Evolutionary conservation across 1,140 invertebrate species (phyloP).

Genomic region (Venustaconcha ellipsiformis): DNA sequence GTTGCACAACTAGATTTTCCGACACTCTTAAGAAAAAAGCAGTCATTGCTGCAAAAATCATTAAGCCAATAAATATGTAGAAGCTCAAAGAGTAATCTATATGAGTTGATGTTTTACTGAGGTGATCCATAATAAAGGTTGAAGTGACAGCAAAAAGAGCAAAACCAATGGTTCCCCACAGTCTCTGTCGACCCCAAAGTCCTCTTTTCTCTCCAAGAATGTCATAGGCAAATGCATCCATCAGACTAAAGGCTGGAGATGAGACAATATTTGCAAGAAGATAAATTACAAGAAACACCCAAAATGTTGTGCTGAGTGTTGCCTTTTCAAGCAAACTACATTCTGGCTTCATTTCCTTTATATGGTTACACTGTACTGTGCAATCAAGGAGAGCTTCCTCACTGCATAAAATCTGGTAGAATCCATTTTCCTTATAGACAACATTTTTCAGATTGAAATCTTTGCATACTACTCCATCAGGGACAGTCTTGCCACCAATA

Average conservation of each 20-base stretch:
- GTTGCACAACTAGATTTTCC: constrained; percentile 36
- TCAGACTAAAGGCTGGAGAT: constrained; percentile 40
- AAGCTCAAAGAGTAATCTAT: constrained; percentile 51
- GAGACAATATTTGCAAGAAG: constrained; percentile 41
- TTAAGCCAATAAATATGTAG: constrained; percentile 51
- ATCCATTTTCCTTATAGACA: constrained; percentile 22
- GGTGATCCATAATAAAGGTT: constrained; percentile 53
- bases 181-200: constrained; percentile 41
- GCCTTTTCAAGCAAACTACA: constrained; percentile 4
- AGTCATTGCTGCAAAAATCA: constrained; percentile 32
- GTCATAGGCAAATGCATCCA: constrained; percentile 49
- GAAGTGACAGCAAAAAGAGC: constrained; percentile 49
- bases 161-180: constrained; percentile 50
- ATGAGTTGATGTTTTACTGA: constrained; percentile 18
- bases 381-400: constrained; percentile 42
- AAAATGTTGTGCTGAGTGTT: constrained; percentile 33
- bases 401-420: constrained; percentile 52
- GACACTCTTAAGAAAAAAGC: constrained; percentile 43
- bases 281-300: constrained; percentile 43
- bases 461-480: constrained; percentile 29
- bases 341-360: constrained; percentile 6
- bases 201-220: constrained; percentile 36
- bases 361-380: constrained; percentile 33
- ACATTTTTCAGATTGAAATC: constrained; percentile 54
- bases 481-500: constrained; percentile 11